Evolutionary conservation across 2,797 vertebrate species (phyloP).

Genomic region (Cygnus olor): DNA sequence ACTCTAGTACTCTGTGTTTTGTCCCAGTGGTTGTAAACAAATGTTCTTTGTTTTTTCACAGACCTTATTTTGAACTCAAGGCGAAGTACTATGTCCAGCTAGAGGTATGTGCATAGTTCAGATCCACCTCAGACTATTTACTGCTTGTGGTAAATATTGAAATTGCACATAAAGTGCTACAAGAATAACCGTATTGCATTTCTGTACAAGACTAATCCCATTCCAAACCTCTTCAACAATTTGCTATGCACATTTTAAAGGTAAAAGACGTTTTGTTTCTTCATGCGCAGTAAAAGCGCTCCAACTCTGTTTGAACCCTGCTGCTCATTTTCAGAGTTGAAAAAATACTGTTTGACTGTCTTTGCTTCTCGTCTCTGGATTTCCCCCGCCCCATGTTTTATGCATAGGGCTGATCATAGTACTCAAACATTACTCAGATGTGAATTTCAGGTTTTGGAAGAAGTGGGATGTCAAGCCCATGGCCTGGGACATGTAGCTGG

Average conservation of each 20-base stretch:
- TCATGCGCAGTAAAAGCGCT: background rate
- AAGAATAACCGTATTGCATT: background rate
- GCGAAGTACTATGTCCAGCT: constrained; percentile 94
- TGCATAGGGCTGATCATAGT: background rate
- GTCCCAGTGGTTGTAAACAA: background rate
- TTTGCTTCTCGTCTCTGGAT: background rate
- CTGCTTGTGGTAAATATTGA: background rate
- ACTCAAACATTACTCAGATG: background rate
- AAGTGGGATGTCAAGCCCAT: background rate
- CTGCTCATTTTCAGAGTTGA: background rate
- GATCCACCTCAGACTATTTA: background rate
- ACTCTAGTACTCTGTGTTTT: background rate
- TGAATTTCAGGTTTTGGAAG: background rate
- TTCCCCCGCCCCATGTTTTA: background rate
- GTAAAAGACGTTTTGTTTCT: constrained; percentile 30
- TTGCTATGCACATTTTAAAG: constrained; percentile 15
- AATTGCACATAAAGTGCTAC: background rate
- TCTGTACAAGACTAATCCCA: background rate
- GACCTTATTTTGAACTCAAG: constrained; percentile 98
- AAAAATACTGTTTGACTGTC: background rate
- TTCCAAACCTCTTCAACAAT: background rate
- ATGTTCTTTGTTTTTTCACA: constrained; percentile 69
- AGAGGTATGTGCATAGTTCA: constrained; percentile 84
- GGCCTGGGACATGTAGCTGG: background rate
- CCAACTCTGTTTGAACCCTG: background rate